Evolutionary conservation across 2,888 invertebrate genomes (phyloP), one percentile per base, ranked within the genome.

Genomic region (Lochmaea crataegi): DNA sequence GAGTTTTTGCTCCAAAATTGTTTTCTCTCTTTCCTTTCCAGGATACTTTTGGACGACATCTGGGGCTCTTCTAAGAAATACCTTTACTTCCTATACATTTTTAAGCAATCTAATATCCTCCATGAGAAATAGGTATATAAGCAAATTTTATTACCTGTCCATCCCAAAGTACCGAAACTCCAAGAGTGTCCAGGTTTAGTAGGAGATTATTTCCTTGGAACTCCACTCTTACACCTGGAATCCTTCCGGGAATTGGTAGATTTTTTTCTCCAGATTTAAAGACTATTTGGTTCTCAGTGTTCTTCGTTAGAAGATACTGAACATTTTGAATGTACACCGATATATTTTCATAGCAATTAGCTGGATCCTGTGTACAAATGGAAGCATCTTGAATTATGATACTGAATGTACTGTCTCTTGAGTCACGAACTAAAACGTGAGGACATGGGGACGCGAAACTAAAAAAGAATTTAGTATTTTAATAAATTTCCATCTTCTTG

Each of bases 391-490:
- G 89, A 0, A 92, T 86, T 1, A 91, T 90, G 2, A 96, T 88
- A 2, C 91, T 91, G 84, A 94, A 95, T 5, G 92, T 90, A 76
- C 92, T 92, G 72, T 93, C 92, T 0, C 87, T 86, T 0, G 90
- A 87, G 79, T 96, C 96, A 14, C 92, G 91, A 0, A 93, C 89
- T 42, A 96, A 84, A 0, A 92, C 90, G 82, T 96, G 94, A 0
- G 92, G 89, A 84, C 96, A 96, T 0, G 91, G 89, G 0, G 96
- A 93, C 68, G 92, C 89, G 80, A 94, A 94, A 83, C 94, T 94
- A 84, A 79, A 88, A 81, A 9, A 12, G 5, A 58, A 22, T 2
- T n/a, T 38, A 38, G 5, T 38, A 38, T 9, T 9, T 38, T 38
- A 38, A n/a, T n/a, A n/a, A n/a, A n/a, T n/a, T 38, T 38, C 7